phyloP scores from a whole-genome alignment of 1,140 invertebrate species.

The Pseudomyrmex sp. region DNA sequence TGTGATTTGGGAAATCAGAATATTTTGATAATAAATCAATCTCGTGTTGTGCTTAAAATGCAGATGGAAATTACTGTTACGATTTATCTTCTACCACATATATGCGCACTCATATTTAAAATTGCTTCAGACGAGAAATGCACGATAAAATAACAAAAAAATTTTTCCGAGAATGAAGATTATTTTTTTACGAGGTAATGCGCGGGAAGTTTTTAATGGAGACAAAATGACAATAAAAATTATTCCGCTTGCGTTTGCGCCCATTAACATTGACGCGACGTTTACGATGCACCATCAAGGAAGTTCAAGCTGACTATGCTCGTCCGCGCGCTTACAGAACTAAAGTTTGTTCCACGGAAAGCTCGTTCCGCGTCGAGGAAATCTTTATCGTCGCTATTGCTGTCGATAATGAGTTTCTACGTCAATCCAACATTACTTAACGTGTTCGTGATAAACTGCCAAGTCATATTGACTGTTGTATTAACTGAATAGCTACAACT shows the following conservation, averaged over 20 bases:
- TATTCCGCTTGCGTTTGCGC: slow-evolving; percentile 53
- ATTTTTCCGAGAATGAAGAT: background rate
- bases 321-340: slow-evolving; percentile 33
- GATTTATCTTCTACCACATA: background rate
- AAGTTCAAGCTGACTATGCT: slow-evolving; percentile 38
- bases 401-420: slow-evolving; percentile 49
- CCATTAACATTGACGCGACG: slow-evolving; percentile 44
- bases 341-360: slow-evolving; percentile 44
- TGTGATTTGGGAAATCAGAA: too few species aligned
- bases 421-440: slow-evolving; percentile 17
- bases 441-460: slow-evolving; percentile 8
- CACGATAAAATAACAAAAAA: background rate
- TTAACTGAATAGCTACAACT: slow-evolving; percentile 15
- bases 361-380: slow-evolving; percentile 18
- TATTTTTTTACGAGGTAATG: background rate
- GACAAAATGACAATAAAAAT: slow-evolving; percentile 46
- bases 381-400: slow-evolving; percentile 50
- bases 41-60: background rate
- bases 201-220: slow-evolving; percentile 11
- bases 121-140: background rate
- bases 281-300: slow-evolving; percentile 44
- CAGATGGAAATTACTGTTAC: background rate
- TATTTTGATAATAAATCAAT: slow-evolving; percentile 20
- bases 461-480: background rate
- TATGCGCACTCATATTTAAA: background rate